Base-by-base conservation (phyloP, 2,888 invertebrate species). In the Pyrocoelia pectoralis region DNA sequence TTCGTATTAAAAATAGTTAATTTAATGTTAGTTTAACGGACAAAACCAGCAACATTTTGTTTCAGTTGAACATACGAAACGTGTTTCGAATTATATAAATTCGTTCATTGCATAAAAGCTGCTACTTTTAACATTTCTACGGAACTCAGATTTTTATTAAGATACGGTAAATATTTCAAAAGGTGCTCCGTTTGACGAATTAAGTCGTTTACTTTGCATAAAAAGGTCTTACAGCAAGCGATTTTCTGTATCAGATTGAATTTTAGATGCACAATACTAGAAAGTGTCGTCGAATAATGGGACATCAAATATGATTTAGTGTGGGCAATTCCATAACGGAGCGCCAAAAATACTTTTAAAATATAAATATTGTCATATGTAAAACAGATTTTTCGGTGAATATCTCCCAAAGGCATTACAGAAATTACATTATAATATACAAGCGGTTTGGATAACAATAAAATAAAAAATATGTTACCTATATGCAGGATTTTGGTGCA, bases 401-500 rank as follows among this genome's bases (percentile, higher is more conserved):
- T 53, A 41, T 49, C 29, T 49, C 29, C 24, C 29, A 17, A 46
- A 19, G 56, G 51, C 56, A 56, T 56, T 56, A 61, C 41, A 41
- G 12, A 57, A 57, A 62, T 62, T 62, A 57, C 57, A 62, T 62
- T 62, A 62, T 62, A 57, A 57, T 62, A 59, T 53, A 54, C 48
- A 52, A 57, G 52, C 52, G 41, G 41, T 52, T 52, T 40, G 57
- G 48, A 49, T 41, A 33, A 53, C 43, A 49, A 62, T 62, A 62
- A 62, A 62, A 62, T 52, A 62, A 58, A 64, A 63, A 64, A 64
- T 64, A 59, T 64, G 56, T 55, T 59, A 59, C 64, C 64, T 64
- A 64, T 46, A 55, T 60, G 40, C 50, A 13, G 53, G 56, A 52
- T 60, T 49, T 57, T 24, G 61, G 50, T 58, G 63, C 57, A 59